Conservation (phyloP, 2,888 invertebrate genomes). For the Cephus pygmeus region DNA sequence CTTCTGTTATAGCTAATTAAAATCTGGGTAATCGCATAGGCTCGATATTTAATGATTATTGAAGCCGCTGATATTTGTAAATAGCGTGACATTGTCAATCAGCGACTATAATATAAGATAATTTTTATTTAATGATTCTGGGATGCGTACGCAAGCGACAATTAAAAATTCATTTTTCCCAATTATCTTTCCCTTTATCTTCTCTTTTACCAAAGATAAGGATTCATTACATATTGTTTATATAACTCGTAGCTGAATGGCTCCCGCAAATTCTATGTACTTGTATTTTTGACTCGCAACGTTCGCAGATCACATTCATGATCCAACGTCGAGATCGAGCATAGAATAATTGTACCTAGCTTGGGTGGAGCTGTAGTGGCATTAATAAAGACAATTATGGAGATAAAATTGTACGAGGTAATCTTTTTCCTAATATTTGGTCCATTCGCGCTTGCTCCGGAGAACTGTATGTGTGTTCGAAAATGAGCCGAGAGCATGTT, state of each 20-base stretch:
- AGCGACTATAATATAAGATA: neutral
- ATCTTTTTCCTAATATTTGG: neutral
- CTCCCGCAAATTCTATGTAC: slow-evolving; percentile 33
- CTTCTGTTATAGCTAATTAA: neutral
- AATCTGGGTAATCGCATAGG: neutral
- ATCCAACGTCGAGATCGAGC: neutral
- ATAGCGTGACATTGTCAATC: neutral
- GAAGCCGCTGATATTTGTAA: neutral
- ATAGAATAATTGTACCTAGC: slow-evolving; percentile 51
- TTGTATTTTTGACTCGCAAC: slow-evolving; percentile 16
- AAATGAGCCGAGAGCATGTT: too few species aligned
- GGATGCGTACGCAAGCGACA: neutral
- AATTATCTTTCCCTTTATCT: neutral
- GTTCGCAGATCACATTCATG: neutral
- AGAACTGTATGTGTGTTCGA: too few species aligned
- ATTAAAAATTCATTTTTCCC: neutral
- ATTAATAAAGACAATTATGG: slow-evolving; percentile 48
- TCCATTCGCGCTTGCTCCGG: too few species aligned
- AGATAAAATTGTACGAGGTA: neutral
- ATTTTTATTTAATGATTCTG: neutral
- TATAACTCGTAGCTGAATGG: slow-evolving; percentile 41
- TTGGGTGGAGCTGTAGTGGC: slow-evolving; percentile 49
- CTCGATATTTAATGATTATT: neutral
- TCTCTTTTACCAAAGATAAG: slow-evolving; percentile 55
- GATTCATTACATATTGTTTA: slow-evolving; percentile 42